Base-by-base conservation (phyloP, 2,113 vertebrate genomes). In the Thymallus thymallus region DNA sequence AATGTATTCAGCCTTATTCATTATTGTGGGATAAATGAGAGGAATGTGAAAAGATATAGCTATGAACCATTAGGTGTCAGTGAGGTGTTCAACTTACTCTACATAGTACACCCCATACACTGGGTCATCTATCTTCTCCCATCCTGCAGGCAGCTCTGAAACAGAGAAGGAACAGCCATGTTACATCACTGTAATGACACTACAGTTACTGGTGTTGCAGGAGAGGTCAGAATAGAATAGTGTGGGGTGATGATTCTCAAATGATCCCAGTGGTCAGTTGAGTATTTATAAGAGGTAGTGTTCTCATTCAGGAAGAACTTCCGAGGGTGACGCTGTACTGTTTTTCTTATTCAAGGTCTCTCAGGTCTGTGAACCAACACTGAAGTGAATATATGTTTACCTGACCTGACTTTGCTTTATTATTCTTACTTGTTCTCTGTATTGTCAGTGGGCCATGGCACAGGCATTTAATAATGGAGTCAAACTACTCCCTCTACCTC, bases 111-210 rank as follows among this genome's bases (percentile, higher is more conserved):
- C 94, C 84, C 98, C 98, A 76, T 99, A 99, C 80, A 99, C 94
- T 0, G 97, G 98, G 89, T 99, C 98, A 83, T 99, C 97, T 85
- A 99, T 99, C 92, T 97, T 96, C 90, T 99, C 98, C 98, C 98
- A 99, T 85, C 98, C 98, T 88, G 97, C 94, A 88, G 98, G 98
- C 87, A 99, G 90, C 89, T 99, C 98, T 98, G 91, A 84, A 92
- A 93, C 84, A 45, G 79, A 74, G 92, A 29, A 83, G 73, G 84
- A 62, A 77, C 41, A 83, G 30, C 10, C 68, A 26, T 60, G 41
- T 63, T 51, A 18, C 13, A 51, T 51, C 48, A 51, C 48, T 51
- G 48, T 51, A 16, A 51, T 51, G 6, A 26, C 20, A 35, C 29
- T 35, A 66, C 24, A 35, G 64, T 10, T 10, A 9, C 35, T 41